Evolutionary conservation across 2,888 invertebrate species (phyloP).

Genomic region (Torymus texanus): DNA sequence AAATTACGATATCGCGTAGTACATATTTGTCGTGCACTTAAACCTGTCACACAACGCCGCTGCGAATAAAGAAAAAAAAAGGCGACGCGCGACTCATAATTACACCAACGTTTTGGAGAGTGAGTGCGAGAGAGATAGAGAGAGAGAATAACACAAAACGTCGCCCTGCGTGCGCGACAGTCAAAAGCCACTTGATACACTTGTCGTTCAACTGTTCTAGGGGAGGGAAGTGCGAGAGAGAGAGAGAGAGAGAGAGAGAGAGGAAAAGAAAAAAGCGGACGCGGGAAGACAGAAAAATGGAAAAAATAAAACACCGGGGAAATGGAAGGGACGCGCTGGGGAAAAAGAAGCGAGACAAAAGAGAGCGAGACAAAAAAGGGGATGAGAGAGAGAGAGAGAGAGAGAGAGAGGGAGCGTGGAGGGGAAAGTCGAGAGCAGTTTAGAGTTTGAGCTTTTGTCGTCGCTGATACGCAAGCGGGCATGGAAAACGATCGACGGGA

Average conservation of each 20-base stretch:
- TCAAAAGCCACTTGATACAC: conserved; percentile 24
- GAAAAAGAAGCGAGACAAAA: too few relatives aligned
- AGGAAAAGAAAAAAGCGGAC: too few relatives aligned
- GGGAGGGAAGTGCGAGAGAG: too few relatives aligned
- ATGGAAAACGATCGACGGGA: not conserved
- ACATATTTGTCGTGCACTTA: not conserved
- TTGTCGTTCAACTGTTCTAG: conserved; percentile 17
- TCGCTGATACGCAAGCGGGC: not conserved
- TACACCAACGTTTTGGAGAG: too few relatives aligned
- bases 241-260: too few relatives aligned
- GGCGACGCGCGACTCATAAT: not conserved
- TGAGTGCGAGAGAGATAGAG: too few relatives aligned
- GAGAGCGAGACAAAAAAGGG: conserved; percentile 11
- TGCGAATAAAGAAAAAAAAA: conserved; percentile 2
- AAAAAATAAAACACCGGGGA: not conserved
- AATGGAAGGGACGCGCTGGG: not conserved
- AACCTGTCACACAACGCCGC: too few relatives aligned
- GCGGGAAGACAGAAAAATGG: too few relatives aligned
- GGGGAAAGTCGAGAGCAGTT: conserved; percentile 1
- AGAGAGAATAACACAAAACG: too few relatives aligned
- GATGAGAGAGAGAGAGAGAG: not conserved
- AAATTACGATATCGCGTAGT: conserved; percentile 23
- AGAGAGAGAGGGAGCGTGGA: too few relatives aligned
- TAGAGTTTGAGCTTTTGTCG: not conserved
- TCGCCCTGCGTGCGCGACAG: not conserved